Conservation (phyloP, 1,140 invertebrate species). For the Hycleus phaleratus region DNA sequence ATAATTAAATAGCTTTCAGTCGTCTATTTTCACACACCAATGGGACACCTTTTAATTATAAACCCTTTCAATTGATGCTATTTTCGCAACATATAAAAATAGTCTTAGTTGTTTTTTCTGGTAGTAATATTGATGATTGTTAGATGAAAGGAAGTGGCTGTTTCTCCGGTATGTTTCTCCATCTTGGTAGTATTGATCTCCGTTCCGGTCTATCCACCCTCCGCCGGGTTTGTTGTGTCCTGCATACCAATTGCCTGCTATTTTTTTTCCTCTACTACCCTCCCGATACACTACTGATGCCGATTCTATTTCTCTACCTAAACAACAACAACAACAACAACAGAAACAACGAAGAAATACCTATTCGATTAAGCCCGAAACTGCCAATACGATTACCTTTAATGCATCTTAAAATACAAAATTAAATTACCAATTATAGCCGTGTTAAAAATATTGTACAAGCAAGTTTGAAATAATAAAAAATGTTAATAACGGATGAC, state of each 20-base stretch:
- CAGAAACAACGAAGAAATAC: slow-evolving; percentile 26
- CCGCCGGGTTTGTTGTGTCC: slow-evolving; percentile 27
- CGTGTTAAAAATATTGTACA: no score
- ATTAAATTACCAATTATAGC: no score
- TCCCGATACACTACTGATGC: slow-evolving; percentile 3
- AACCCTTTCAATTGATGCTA: no score
- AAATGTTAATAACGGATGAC: no score
- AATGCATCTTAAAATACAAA: slow-evolving; percentile 9
- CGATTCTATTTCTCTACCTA: slow-evolving; percentile 14
- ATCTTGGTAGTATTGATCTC: slow-evolving; percentile 33
- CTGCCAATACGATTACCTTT: slow-evolving; percentile 29
- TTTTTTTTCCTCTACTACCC: slow-evolving; percentile 31
- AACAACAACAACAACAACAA: slow-evolving; percentile 11
- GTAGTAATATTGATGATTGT: no score
- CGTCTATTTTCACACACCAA: slow-evolving; percentile 9
- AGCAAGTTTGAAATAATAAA: no score
- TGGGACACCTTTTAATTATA: no score
- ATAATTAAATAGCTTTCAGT: slow-evolving; percentile 23
- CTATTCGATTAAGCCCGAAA: slow-evolving; percentile 18
- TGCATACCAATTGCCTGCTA: slow-evolving; percentile 40
- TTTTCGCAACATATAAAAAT: no score
- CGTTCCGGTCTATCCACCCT: slow-evolving; percentile 30
- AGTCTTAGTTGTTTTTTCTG: no score
- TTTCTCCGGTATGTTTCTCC: slow-evolving; percentile 31
- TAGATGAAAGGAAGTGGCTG: slow-evolving; percentile 22